Conservation (phyloP, 2,797 vertebrate genomes). For the Rhadinocentrus ornatus region DNA sequence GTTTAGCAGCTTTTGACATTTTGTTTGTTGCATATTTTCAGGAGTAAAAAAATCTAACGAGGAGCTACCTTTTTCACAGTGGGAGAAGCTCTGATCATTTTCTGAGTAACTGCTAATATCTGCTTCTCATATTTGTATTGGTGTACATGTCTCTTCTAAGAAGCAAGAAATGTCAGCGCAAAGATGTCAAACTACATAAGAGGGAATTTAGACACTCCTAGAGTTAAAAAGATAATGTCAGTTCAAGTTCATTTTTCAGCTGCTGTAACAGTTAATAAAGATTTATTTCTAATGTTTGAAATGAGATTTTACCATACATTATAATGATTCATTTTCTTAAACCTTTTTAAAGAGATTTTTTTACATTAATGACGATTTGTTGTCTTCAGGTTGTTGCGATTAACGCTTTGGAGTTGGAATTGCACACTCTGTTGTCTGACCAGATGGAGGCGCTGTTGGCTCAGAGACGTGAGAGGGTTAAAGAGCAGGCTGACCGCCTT, state of each 20-base stretch:
- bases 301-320: background rate
- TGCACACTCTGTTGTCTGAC: slow-evolving; percentile 84
- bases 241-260: background rate
- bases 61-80: background rate
- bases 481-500: slow-evolving; percentile 83
- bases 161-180: background rate
- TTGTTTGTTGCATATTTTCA: background rate
- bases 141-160: background rate
- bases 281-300: background rate
- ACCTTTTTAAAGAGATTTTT: background rate
- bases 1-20: background rate
- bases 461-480: slow-evolving; percentile 84
- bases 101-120: background rate
- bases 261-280: background rate
- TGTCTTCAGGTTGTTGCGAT: slow-evolving; percentile 75
- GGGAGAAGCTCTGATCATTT: background rate
- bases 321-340: background rate
- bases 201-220: background rate
- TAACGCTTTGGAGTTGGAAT: slow-evolving; percentile 86
- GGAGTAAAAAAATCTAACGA: background rate
- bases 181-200: background rate
- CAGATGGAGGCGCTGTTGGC: slow-evolving; percentile 77
- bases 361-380: background rate
- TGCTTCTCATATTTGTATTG: background rate
- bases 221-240: background rate